A percentile compares a stretch with the other conserved stretches of the same genome.
Conservation (phyloP, 1,140 invertebrate species). For the Hylyphantes graminicola region DNA sequence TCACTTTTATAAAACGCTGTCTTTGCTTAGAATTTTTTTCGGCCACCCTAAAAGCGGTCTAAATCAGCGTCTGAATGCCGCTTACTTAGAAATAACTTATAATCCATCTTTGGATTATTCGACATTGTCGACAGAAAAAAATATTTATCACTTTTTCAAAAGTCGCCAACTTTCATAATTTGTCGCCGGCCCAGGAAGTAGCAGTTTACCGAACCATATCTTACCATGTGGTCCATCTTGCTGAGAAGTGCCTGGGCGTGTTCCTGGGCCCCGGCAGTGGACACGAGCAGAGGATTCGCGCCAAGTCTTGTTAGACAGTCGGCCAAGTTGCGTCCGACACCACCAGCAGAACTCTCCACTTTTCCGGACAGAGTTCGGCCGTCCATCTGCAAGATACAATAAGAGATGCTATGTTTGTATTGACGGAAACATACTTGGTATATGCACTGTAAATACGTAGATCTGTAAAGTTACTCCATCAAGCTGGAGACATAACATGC, state of each 20-base stretch:
- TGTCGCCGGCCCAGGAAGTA: not conserved
- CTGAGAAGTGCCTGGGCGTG: slow-evolving; percentile 67
- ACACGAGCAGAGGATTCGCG: slow-evolving; percentile 76
- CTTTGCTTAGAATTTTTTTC: too few relatives aligned
- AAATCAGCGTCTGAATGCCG: too few relatives aligned
- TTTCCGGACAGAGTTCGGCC: slow-evolving; percentile 80
- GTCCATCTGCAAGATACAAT: slow-evolving; percentile 73
- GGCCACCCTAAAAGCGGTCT: too few relatives aligned
- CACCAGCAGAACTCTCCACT: slow-evolving; percentile 78
- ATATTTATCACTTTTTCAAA: too few relatives aligned
- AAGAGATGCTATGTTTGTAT: too few relatives aligned
- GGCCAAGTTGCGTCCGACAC: slow-evolving; percentile 91
- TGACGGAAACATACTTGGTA: too few relatives aligned
- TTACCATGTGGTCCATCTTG: slow-evolving; percentile 68
- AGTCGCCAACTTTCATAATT: too few relatives aligned
- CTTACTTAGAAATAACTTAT: too few relatives aligned
- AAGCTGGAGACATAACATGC: not conserved
- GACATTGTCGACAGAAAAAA: slow-evolving; percentile 66
- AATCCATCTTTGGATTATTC: slow-evolving; percentile 85
- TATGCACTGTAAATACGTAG: not conserved
- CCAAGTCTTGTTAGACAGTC: slow-evolving; percentile 83
- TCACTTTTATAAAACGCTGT: too few relatives aligned
- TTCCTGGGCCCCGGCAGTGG: slow-evolving; percentile 81
- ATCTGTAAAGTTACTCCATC: not conserved
- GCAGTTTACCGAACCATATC: slow-evolving; percentile 20